Evolutionary conservation across 2,888 invertebrate species (phyloP).

Genomic region (Metacarcinus magister): DNA sequence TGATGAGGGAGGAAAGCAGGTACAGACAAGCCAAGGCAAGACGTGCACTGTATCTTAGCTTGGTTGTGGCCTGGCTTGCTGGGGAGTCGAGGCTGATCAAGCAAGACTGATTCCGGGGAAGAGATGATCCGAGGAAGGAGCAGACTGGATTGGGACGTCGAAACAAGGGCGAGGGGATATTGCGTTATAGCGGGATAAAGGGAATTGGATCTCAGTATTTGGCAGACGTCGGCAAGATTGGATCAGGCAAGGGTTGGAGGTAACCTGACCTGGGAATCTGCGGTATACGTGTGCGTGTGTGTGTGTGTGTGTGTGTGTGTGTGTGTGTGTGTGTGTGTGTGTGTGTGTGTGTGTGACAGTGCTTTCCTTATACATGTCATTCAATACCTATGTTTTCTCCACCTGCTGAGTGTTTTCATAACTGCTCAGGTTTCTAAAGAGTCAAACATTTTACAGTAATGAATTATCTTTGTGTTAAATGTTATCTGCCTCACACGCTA

Average conservation of each 20-base stretch:
- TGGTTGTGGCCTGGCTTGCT: not conserved
- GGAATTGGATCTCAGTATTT: slow-evolving; percentile 64
- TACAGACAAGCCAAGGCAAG: not conserved
- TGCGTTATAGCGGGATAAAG: slow-evolving; percentile 52
- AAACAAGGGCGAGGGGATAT: slow-evolving; percentile 45
- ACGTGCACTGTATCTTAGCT: not conserved
- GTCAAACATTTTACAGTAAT: no score
- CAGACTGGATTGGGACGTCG: slow-evolving; percentile 55
- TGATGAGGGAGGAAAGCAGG: no score
- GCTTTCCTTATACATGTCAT: not conserved
- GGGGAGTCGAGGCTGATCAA: not conserved
- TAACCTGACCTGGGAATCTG: not conserved
- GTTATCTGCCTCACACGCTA: not conserved
- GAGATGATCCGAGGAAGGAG: slow-evolving; percentile 60
- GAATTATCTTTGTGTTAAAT: not conserved
- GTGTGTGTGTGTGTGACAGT: not conserved
- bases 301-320: slow-evolving; percentile 44
- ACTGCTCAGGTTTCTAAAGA: no score
- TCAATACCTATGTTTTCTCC: not conserved
- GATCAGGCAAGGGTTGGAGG: slow-evolving; percentile 34
- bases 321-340: slow-evolving; percentile 19
- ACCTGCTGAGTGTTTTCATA: no score
- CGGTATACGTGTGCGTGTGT: not conserved
- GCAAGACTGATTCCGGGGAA: slow-evolving; percentile 49
- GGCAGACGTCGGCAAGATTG: slow-evolving; percentile 60